phyloP scores from a whole-genome alignment of 2,113 vertebrate species.

The Chitala chitala region DNA sequence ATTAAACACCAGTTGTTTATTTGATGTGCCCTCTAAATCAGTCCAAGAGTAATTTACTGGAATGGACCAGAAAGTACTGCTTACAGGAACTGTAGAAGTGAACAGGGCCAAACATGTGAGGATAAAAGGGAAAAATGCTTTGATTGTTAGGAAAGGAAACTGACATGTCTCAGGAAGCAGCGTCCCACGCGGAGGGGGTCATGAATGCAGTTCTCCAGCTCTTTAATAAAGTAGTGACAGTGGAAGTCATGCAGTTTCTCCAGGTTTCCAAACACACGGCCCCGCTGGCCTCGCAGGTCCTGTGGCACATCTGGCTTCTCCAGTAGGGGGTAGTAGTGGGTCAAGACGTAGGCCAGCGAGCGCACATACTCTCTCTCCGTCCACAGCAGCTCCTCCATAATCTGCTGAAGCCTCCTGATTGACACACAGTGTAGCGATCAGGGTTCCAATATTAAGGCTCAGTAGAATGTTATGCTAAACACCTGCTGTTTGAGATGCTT shows the following conservation, averaged over 20 bases:
- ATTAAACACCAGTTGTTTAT: too few relatives aligned
- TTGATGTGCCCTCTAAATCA: too few relatives aligned
- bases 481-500: too few relatives aligned
- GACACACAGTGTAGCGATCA: too few relatives aligned
- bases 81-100: too few relatives aligned
- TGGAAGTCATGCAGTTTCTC: slow-evolving; percentile 71
- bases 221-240: slow-evolving; percentile 57
- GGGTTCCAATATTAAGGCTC: too few relatives aligned
- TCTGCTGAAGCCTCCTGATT: slow-evolving; percentile 56
- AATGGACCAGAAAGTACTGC: too few relatives aligned
- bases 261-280: slow-evolving; percentile 65
- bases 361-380: slow-evolving; percentile 66
- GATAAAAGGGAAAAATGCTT: too few relatives aligned
- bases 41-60: too few relatives aligned
- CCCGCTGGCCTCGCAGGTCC: slow-evolving; percentile 64
- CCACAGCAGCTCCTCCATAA: slow-evolving; percentile 63
- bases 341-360: slow-evolving; percentile 59
- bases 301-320: slow-evolving; percentile 65
- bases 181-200: slow-evolving; percentile 62
- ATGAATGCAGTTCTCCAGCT: slow-evolving; percentile 54
- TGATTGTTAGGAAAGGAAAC: too few relatives aligned
- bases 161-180: slow-evolving; percentile 64
- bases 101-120: too few relatives aligned
- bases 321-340: slow-evolving; percentile 64
- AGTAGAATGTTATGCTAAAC: too few relatives aligned